These are phyloP conservation scores for Oxytorus armatus DNA, from an alignment of 2,888 invertebrate species.

Conservation along the genomic window DNA sequence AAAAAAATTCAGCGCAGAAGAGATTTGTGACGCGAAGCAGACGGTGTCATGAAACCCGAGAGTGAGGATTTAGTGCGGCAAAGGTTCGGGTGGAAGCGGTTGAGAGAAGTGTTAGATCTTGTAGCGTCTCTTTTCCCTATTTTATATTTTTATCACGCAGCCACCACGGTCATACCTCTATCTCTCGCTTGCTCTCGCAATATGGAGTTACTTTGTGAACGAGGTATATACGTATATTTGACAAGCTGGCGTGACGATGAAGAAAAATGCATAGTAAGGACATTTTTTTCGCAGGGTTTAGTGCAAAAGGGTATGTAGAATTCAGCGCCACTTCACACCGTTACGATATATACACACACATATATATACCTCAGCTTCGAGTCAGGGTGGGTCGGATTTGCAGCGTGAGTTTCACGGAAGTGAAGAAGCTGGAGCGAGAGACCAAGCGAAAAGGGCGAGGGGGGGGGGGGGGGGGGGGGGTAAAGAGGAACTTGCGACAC, in stretches of 20 bases:
- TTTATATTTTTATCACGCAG: constrained; percentile 36
- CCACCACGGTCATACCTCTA: constrained; percentile 6
- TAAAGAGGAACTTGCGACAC: no score
- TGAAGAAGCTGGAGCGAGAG: background rate
- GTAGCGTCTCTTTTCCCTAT: constrained; percentile 22
- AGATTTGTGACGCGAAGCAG: constrained; percentile 31
- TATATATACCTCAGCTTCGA: background rate
- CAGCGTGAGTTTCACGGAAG: background rate
- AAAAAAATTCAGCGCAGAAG: constrained; percentile 25
- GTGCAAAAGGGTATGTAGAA: background rate
- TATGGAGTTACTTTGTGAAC: no score
- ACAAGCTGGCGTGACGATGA: background rate
- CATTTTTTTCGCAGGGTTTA: background rate
- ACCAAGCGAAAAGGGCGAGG: background rate
- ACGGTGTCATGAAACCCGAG: constrained; percentile 7
- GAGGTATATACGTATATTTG: background rate
- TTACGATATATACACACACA: background rate
- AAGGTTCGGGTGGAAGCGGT: constrained; percentile 11
- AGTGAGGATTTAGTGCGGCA: constrained; percentile 24
- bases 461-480: constrained; percentile 10
- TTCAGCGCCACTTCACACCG: background rate
- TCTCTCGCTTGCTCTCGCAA: constrained; percentile 16
- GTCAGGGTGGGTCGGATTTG: constrained; percentile 1
- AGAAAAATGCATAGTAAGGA: background rate
- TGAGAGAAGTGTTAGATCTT: constrained; percentile 10